Evolutionary conservation across 2,888 invertebrate genomes (phyloP), one percentile per base, ranked within the genome.

Genomic region (Antheraea yamamai): DNA sequence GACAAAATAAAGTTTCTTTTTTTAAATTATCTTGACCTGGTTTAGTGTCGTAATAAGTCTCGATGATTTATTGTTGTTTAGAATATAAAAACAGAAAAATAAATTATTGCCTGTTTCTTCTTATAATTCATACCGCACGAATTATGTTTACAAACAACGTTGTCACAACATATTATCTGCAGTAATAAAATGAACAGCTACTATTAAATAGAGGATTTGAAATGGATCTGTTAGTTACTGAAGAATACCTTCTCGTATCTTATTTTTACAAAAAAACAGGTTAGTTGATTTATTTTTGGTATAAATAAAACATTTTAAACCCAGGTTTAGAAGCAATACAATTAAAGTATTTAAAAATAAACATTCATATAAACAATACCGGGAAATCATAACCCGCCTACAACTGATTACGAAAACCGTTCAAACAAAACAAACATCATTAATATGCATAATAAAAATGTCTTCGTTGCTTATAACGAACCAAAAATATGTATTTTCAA

Each of bases 401-500:
- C 30, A 70, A 39, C 20, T 70, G 35, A 70, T 70, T 70, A 70
- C 70, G 39, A 76, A 76, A 76, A 76, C 35, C 64, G 74, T 76
- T 66, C 61, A 76, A 74, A 72, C 74, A 76, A 76, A 76, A 82
- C 78, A 79, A 79, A 82, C 77, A 78, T 75, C 74, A 77, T 79
- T 81, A 77, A 81, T 80, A 77, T 74, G 72, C 75, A 77, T 79
- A 83, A 83, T 84, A 84, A 84, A 84, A 84, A 82, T 78, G 82
- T 84, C 83, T 73, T 76, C 76, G 72, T 78, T 79, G 78, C 80
- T 79, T 78, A 76, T 82, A 79, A 81, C 80, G 78, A 80, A 79
- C 80, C 81, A 81, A 83, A 83, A 84, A 82, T 82, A 84, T 83
- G 77, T 78, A 78, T 82, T 81, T 76, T 76, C 78, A 79, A 81